Evolutionary conservation across 2,113 vertebrate genomes (phyloP).

Genomic region (Plestiodon gilberti): DNA sequence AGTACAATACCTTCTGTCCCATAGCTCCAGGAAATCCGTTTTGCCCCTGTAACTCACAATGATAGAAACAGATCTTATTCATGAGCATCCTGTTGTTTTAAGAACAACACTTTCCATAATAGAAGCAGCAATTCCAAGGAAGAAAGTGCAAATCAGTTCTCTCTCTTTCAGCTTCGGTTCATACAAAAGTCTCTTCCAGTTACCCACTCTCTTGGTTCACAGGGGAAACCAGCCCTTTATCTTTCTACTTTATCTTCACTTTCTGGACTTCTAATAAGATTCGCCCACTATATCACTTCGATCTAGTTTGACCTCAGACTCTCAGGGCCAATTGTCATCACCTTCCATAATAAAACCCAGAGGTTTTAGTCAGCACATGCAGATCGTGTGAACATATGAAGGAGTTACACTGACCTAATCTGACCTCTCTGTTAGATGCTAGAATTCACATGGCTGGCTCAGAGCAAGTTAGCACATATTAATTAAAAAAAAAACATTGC

Average conservation of each 20-base stretch:
- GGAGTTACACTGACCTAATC: too few relatives aligned
- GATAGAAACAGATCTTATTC: not conserved
- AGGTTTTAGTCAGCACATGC: too few relatives aligned
- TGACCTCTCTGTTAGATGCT: too few relatives aligned
- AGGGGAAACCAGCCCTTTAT: not conserved
- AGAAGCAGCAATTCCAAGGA: not conserved
- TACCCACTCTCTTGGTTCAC: not conserved
- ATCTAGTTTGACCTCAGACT: not conserved
- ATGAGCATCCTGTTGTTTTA: not conserved
- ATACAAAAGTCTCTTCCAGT: not conserved
- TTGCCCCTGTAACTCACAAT: constrained; percentile 10
- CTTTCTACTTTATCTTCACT: not conserved
- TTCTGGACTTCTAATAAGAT: not conserved
- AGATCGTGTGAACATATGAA: too few relatives aligned
- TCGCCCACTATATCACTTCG: not conserved
- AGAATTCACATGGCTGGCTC: too few relatives aligned
- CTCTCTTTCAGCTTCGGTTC: not conserved
- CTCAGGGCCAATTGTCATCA: not conserved
- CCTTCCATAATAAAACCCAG: not conserved
- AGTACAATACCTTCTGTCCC: constrained; percentile 3
- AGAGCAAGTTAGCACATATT: too few relatives aligned
- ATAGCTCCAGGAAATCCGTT: not conserved
- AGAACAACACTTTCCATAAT: not conserved
- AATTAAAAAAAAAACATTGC: too few relatives aligned
- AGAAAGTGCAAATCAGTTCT: not conserved